Conservation (phyloP, 2,797 vertebrate species). For the Ctenopoma multispine region DNA sequence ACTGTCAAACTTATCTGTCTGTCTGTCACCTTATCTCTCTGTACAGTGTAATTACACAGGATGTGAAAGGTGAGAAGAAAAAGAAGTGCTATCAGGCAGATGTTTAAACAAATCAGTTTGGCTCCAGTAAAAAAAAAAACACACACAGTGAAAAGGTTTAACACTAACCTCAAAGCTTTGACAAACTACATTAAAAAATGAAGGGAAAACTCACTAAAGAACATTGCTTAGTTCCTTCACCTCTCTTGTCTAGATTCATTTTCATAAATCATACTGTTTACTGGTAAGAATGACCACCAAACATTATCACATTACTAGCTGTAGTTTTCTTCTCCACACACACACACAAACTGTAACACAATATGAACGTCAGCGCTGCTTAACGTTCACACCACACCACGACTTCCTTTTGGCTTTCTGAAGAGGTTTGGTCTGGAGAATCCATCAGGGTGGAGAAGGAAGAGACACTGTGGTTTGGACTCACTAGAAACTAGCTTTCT, state of each 20-base stretch:
- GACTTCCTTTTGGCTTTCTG: constrained; percentile 37
- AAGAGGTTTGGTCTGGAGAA: constrained; percentile 38
- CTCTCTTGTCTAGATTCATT: no score
- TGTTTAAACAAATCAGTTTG: no score
- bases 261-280: no score
- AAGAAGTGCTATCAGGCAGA: not conserved
- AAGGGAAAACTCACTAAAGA: no score
- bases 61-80: constrained; percentile 22
- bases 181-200: no score
- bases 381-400: constrained; percentile 17
- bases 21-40: constrained; percentile 7
- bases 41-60: constrained; percentile 41
- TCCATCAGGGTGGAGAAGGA: constrained; percentile 43
- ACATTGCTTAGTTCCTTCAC: no score
- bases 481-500: constrained; percentile 32
- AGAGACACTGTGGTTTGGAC: constrained; percentile 53
- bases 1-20: constrained; percentile 6
- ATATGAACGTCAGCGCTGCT: constrained; percentile 3
- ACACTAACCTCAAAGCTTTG: no score
- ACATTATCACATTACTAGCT: not conserved
- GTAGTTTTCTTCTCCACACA: constrained; percentile 2
- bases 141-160: no score
- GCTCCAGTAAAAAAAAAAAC: no score
- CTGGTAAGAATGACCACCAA: not conserved
- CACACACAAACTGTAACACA: not conserved